These are phyloP conservation scores for Micronisus gabar DNA, from an alignment of 2,113 vertebrate species.

Conservation along the genomic window DNA sequence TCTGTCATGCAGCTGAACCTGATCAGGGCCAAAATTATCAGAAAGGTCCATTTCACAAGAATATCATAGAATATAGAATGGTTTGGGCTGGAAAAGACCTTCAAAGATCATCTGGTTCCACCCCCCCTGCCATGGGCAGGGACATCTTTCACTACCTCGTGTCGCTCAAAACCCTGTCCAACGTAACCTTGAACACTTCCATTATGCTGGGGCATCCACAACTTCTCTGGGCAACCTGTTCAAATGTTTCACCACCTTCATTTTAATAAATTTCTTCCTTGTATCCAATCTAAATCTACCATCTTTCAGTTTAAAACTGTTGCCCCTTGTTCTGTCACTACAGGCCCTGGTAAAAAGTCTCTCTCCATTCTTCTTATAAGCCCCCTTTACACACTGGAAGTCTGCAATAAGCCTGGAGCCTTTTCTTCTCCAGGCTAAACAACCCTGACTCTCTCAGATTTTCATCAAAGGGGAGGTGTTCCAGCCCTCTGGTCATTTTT, in stretches of 20 bases:
- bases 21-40: neutral
- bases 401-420: fast-evolving
- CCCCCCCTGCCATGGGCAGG: fast-evolving
- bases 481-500: neutral
- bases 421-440: neutral
- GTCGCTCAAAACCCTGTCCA: neutral
- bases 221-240: neutral
- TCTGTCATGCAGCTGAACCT: neutral
- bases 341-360: neutral
- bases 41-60: neutral
- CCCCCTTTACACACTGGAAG: neutral
- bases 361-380: neutral
- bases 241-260: neutral
- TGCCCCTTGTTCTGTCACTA: neutral
- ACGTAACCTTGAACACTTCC: fast-evolving
- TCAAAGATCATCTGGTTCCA: neutral
- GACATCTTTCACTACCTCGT: neutral
- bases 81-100: neutral
- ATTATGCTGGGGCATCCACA: fast-evolving
- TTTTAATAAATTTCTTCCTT: neutral
- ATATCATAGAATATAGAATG: neutral
- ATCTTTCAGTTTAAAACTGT: neutral
- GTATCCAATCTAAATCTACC: neutral
- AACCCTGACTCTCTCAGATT: neutral
- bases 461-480: neutral